These are phyloP conservation scores for Nemopilema nomurai DNA, from an alignment of 30 jellyfish, hydroid and myxozoan genomes.

Conservation along the genomic window DNA sequence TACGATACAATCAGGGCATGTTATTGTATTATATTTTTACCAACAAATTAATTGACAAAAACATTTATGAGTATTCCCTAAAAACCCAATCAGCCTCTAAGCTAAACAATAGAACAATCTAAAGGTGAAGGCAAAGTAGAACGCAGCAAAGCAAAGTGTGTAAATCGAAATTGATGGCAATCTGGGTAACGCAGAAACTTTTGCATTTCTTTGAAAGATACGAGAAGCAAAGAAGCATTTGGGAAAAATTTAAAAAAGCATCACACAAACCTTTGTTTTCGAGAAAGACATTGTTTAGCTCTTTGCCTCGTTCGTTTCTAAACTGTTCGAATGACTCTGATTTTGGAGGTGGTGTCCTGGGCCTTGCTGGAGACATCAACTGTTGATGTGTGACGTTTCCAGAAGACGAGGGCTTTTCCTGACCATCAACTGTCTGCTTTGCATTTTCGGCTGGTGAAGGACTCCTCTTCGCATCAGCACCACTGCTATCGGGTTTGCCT, in stretches of 20 bases:
- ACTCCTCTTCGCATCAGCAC: constrained; percentile 26
- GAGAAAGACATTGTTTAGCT: constrained; percentile 37
- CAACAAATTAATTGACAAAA: no score
- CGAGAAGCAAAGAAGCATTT: no score
- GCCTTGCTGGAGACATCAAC: constrained; percentile 28
- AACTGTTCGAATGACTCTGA: constrained; percentile 81
- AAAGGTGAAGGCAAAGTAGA: no score
- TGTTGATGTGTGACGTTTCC: constrained; percentile 29
- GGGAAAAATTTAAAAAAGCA: not conserved
- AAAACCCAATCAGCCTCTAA: no score
- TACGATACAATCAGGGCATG: no score
- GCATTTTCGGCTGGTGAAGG: constrained; percentile 59
- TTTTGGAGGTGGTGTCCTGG: constrained; percentile 82
- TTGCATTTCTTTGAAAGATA: no score
- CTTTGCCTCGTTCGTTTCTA: constrained; percentile 68
- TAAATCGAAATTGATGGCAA: no score
- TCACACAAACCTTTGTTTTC: constrained; percentile 75
- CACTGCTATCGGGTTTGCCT: constrained; percentile 64
- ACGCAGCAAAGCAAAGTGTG: no score
- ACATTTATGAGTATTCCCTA: no score
- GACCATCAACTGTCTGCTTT: constrained; percentile 36
- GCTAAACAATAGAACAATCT: no score
- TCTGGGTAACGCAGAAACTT: no score
- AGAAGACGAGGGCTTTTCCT: constrained; percentile 42
- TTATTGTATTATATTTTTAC: no score